Base-by-base conservation (phyloP, 2,888 invertebrate genomes). In the Hemicrepidius hirtus region DNA sequence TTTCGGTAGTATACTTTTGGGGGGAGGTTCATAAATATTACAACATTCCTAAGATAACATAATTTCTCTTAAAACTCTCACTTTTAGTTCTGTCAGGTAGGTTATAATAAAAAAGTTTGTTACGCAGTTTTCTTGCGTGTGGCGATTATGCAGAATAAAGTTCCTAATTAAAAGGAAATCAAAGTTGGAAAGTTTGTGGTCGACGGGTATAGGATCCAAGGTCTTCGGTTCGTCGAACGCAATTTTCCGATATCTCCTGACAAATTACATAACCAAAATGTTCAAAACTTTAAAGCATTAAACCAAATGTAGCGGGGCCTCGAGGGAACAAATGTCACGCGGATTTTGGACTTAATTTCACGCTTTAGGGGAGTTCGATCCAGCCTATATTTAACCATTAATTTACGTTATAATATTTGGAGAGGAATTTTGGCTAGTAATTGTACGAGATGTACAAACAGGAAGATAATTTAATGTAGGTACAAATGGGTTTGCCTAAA, bases 261-360 rank as follows among this genome's bases (percentile, higher is more conserved):
- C 71, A 71, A 71, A 71, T 71, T 71, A 63, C 71, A 53, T 67
- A 67, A 71, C 71, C 67, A 40, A 67, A 71, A 67, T 71, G 63
- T 66, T 71, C 68, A 71, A 71, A 71, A 71, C 60, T 71, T 71
- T 71, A 67, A 60, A 69, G 68, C 57, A 68, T 72, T 68, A 68
- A 72, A 68, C 72, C 64, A 62, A 53, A 64, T 63, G 71, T 66
- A 60, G 65, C 65, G 49, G 24, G 24, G 64, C 57, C 68, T 65
- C 68, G 0, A 44, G 32, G 68, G 72, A 68, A 68, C 68, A 59
- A 68, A 59, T 68, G 72, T 68, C 72, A 64, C 63, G 57, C 67
- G 53, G 41, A 68, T 63, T 72, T 72, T 57, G 64, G 55, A 64
- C 63, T 68, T 72, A 68, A 68, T 72, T 72, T 68, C 59, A 63